These are phyloP conservation scores for Graptemys geographica DNA, from an alignment of 2,797 vertebrate genomes.

Conservation along the genomic window DNA sequence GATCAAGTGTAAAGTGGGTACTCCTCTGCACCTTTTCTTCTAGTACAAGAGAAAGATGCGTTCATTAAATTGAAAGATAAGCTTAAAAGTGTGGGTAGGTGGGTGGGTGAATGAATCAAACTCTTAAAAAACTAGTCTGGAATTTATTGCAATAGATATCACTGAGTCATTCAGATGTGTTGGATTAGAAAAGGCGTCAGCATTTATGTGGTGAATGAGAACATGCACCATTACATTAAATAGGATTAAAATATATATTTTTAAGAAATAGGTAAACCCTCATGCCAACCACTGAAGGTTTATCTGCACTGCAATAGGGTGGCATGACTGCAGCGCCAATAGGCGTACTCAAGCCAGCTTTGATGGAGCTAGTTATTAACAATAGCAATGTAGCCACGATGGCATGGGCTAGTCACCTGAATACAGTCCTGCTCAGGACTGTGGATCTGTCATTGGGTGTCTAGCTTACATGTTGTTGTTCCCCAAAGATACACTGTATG, in stretches of 20 bases:
- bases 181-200: not conserved
- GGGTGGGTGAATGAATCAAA: not conserved
- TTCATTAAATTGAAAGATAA: not conserved
- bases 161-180: not conserved
- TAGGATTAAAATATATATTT: not conserved
- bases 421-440: not conserved
- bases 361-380: not conserved
- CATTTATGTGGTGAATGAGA: not conserved
- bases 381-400: not conserved
- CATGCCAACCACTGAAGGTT: not conserved
- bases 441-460: fast-evolving
- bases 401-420: not conserved
- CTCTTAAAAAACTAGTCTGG: not conserved
- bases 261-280: not conserved
- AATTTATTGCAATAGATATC: not conserved
- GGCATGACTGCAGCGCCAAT: not conserved
- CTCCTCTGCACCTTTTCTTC: not conserved
- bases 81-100: fast-evolving
- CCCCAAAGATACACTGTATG: not conserved
- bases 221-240: not conserved
- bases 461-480: not conserved
- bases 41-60: not conserved
- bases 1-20: not conserved
- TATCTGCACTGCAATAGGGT: not conserved
- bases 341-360: not conserved